Evolutionary conservation across 1,140 invertebrate genomes (phyloP).

Genomic region (Daktulosphaira vitifoliae): DNA sequence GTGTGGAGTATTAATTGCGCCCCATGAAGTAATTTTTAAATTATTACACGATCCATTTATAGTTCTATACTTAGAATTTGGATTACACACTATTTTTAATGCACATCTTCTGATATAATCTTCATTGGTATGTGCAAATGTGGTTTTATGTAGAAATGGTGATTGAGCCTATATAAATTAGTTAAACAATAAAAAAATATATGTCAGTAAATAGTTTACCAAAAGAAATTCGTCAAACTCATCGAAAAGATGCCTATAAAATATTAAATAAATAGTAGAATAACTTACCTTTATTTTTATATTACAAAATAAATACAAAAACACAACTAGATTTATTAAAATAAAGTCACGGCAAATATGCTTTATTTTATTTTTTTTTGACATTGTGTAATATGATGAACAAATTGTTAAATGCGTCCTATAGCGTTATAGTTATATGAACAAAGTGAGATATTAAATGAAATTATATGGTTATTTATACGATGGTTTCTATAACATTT

Average conservation of each 20-base stretch:
- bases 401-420: neutral
- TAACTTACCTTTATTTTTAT: neutral
- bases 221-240: too few species aligned
- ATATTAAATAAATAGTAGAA: neutral
- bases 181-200: neutral
- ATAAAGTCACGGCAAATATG: neutral
- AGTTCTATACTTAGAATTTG: slow-evolving; percentile 59
- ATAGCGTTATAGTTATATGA: neutral
- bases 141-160: slow-evolving; percentile 5
- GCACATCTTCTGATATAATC: slow-evolving; percentile 18
- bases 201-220: too few species aligned
- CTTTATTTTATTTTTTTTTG: neutral
- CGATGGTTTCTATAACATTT: neutral
- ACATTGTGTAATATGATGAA: neutral
- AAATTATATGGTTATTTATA: neutral
- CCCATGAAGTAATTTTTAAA: slow-evolving; percentile 77
- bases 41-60: slow-evolving; percentile 90
- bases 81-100: slow-evolving; percentile 7
- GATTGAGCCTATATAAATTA: slow-evolving; percentile 10
- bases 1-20: slow-evolving; percentile 71
- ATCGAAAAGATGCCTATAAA: neutral
- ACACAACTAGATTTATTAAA: neutral
- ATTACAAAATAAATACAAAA: neutral
- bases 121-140: neutral
- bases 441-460: neutral